Conservation (phyloP, 2,888 invertebrate genomes). For the Schizaphis graminum region DNA sequence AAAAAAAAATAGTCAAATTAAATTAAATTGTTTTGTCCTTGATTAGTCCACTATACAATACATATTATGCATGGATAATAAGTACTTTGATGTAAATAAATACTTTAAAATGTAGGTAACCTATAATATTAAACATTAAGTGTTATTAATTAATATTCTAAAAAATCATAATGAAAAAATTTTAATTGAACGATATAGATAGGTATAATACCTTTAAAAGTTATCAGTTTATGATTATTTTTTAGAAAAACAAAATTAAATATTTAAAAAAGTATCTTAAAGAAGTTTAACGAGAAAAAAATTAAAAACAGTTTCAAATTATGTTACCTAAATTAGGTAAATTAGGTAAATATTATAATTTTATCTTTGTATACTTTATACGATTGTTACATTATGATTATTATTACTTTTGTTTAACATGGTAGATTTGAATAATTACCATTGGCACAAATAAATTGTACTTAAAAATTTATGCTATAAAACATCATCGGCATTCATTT, state of each 20-base stretch:
- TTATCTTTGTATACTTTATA: conserved; percentile 43
- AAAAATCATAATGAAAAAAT: conserved; percentile 7
- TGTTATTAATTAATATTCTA: not conserved
- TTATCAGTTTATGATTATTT: not conserved
- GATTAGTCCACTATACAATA: not conserved
- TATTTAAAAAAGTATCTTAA: conserved; percentile 4
- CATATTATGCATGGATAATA: not conserved
- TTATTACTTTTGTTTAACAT: conserved; percentile 46
- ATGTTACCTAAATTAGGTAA: conserved; percentile 46
- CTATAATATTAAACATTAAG: not conserved
- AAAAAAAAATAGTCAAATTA: not conserved
- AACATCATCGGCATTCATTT: conserved; percentile 35
- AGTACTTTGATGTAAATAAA: conserved; percentile 1
- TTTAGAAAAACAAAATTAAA: not conserved
- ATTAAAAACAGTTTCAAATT: not conserved
- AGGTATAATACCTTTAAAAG: not conserved
- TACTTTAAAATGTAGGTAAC: not conserved
- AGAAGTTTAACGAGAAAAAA: conserved; percentile 21
- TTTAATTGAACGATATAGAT: not conserved
- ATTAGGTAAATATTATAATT: conserved; percentile 33
- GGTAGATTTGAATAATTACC: conserved; percentile 21
- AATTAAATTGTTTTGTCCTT: not conserved
- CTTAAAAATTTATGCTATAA: conserved; percentile 60
- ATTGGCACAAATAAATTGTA: conserved; percentile 64
- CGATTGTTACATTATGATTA: conserved; percentile 37